A percentile compares a stretch with the other conserved stretches of the same genome.
Conservation (phyloP, 64 coral and sea anemone species). For the Dendrophyllia cribrosa region DNA sequence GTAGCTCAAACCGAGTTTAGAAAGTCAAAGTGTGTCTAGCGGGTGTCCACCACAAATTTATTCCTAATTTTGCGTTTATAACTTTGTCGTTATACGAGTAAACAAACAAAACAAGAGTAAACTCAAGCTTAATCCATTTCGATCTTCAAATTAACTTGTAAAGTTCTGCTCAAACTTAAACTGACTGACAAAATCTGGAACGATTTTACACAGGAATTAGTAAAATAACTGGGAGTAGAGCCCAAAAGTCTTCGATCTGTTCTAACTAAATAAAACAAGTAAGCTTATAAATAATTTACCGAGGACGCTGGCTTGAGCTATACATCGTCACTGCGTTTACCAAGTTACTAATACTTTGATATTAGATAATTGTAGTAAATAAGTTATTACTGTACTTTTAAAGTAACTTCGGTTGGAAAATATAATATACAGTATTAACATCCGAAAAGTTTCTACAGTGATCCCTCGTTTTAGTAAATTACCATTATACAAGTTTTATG, state of each 20-base stretch:
- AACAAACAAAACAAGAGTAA: background rate
- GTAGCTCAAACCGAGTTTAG: background rate
- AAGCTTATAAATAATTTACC: conserved; percentile 8
- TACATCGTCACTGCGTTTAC: background rate
- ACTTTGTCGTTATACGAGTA: background rate
- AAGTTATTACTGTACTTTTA: too few species aligned
- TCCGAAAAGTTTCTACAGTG: too few species aligned
- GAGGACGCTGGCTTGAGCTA: background rate
- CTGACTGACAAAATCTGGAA: background rate
- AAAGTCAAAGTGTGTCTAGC: background rate
- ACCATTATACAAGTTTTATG: too few species aligned
- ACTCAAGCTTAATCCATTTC: background rate
- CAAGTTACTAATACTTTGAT: background rate
- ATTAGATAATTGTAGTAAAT: background rate
- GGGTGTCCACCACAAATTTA: conserved; percentile 5
- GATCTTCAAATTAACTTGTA: background rate
- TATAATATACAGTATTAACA: too few species aligned
- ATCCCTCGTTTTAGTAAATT: too few species aligned
- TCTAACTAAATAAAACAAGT: too few species aligned
- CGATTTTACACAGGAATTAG: background rate
- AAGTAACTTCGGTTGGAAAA: too few species aligned
- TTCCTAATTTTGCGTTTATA: conserved; percentile 22
- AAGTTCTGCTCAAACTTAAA: background rate
- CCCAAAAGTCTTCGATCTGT: background rate
- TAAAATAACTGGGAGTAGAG: background rate